Evolutionary conservation across 1,140 invertebrate genomes (phyloP), one percentile per base, ranked within the genome.

Genomic region (Neodiprion virginianus): DNA sequence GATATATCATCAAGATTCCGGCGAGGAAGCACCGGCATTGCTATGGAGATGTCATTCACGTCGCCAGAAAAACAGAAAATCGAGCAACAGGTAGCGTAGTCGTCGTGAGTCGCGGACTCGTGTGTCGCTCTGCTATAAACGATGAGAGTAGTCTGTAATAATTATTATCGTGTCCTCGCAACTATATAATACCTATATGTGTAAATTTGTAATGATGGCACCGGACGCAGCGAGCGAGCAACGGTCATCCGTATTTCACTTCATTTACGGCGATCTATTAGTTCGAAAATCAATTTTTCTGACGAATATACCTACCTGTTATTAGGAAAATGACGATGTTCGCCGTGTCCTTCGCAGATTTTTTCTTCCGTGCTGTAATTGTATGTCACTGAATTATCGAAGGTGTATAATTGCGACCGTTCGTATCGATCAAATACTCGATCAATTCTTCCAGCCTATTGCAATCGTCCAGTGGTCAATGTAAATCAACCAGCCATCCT

Each of bases 41-140:
- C 93, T 71, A 93, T 93, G 91, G 93, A 94, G 81, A 94, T 94
- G 92, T 92, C 92, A 0, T 92, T 92, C 76, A 83, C 84, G 5
- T 61, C 53, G 8, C 53, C 53, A 17, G 53, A 61, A 17, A 61
- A 61, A 61, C 53, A 61, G 53, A 61, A 61, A 17, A 17, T 61
- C n/a, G 53, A 61, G n/a, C 53, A 61, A 61, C 53, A 61, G 53
- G 53, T 61, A 61, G 53, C 53, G 53, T 61, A 61, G 53, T 61
- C 53, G 53, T 17, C 53, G 53, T 61, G 53, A 61, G 53, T 61
- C n/a, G 53, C 11, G 11, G 53, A 61, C 11, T 14, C 53, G 11
- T 14, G 8, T 17, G n/a, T 61, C n/a, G 11, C 53, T 61, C 53
- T 40, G 53, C 11, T 61, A 61, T 61, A 61, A 61, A 14, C 8